These are phyloP conservation scores for Campoletis raptor DNA, from an alignment of 2,888 invertebrate species.

Conservation along the genomic window DNA sequence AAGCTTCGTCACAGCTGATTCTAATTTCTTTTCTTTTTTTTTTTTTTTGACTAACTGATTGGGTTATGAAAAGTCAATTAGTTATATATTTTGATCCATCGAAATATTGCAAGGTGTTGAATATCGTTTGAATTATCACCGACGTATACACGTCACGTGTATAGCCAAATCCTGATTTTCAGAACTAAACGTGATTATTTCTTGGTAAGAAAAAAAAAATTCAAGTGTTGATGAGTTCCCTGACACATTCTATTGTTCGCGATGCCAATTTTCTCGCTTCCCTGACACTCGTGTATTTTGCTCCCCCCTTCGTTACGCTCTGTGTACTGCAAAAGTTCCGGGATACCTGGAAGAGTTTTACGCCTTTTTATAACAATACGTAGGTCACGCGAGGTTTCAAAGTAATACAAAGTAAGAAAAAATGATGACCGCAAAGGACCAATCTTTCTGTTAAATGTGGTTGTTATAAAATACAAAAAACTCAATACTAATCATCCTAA, in stretches of 20 bases:
- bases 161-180: background rate
- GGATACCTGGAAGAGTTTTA: slow-evolving; percentile 14
- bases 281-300: slow-evolving; percentile 13
- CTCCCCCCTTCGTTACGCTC: slow-evolving; percentile 41
- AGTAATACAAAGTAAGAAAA: background rate
- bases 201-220: slow-evolving; percentile 3
- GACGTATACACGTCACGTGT: background rate
- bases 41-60: background rate
- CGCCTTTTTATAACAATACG: slow-evolving; percentile 51
- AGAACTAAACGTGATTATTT: background rate
- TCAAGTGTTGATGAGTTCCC: slow-evolving; percentile 45
- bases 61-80: background rate
- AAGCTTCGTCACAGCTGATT: background rate
- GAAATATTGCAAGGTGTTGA: background rate
- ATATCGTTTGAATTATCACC: background rate
- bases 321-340: slow-evolving; percentile 39
- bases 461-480: background rate
- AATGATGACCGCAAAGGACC: slow-evolving; percentile 7
- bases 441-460: slow-evolving; percentile 17
- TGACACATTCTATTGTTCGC: slow-evolving; percentile 44
- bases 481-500: background rate
- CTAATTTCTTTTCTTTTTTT: background rate
- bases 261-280: slow-evolving; percentile 46
- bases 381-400: slow-evolving; percentile 63
- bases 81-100: background rate